Conservation (phyloP, 2,888 invertebrate species). For the Xylota sylvarum region DNA sequence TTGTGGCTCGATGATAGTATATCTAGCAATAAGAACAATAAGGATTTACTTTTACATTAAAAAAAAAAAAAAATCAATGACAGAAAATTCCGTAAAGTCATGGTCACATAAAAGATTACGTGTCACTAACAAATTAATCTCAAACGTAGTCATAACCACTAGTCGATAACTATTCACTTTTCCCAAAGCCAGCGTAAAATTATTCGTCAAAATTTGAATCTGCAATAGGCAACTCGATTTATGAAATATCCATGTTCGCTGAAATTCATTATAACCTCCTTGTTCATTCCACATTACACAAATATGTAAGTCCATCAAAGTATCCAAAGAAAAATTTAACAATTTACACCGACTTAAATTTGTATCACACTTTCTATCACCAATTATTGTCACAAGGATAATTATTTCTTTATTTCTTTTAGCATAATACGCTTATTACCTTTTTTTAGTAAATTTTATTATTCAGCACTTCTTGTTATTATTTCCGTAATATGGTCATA, state of each 20-base stretch:
- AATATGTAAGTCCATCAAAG: constrained; percentile 21
- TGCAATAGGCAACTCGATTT: constrained; percentile 14
- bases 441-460: constrained; percentile 48
- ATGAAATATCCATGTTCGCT: constrained; percentile 28
- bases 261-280: constrained; percentile 1
- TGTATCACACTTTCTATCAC: not conserved
- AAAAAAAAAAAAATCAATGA: constrained; percentile 28
- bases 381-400: constrained; percentile 36
- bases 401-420: not conserved
- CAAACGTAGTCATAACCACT: not conserved
- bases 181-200: not conserved
- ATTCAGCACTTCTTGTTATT: constrained; percentile 54
- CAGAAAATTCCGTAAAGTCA: constrained; percentile 22
- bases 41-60: not conserved
- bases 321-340: constrained; percentile 17
- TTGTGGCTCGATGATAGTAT: not conserved
- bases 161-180: not conserved
- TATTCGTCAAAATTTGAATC: not conserved
- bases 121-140: constrained; percentile 1
- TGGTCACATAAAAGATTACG: constrained; percentile 30
- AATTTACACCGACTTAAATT: not conserved
- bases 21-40: not conserved
- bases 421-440: constrained; percentile 54
- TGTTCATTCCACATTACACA: constrained; percentile 12
- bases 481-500: constrained; percentile 54